Percentiles rank a stretch among this genome's conserved stretches.
These are phyloP conservation scores for Urocynchramus pylzowi DNA, from an alignment of 2,113 vertebrate species.

Conservation along the genomic window DNA sequence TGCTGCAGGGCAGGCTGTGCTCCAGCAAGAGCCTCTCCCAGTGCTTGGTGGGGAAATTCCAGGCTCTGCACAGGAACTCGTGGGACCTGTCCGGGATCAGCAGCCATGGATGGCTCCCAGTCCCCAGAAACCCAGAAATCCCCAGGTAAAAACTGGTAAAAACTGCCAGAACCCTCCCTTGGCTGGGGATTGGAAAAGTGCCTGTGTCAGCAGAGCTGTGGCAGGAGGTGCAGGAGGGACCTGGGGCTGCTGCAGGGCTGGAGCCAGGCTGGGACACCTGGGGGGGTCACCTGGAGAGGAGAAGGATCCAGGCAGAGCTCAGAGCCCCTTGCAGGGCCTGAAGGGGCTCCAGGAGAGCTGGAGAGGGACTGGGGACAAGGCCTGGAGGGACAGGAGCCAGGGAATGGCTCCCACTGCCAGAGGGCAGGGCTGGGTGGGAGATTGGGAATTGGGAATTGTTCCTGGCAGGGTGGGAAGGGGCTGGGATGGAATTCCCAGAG, in stretches of 20 bases:
- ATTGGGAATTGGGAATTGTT: background rate
- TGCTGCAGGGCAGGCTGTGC: accelerated
- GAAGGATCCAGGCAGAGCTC: background rate
- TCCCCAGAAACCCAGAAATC: accelerated
- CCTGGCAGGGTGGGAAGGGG: background rate
- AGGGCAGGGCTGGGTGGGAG: accelerated
- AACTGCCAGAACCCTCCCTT: accelerated
- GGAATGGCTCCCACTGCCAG: background rate
- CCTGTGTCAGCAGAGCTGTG: background rate
- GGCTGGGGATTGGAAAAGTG: accelerated
- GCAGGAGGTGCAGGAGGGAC: background rate
- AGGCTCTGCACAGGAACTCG: accelerated
- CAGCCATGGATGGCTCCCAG: accelerated
- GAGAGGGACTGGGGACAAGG: background rate
- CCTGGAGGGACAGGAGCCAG: background rate
- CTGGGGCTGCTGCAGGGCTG: background rate
- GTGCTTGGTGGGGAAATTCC: accelerated
- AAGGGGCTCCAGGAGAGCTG: background rate
- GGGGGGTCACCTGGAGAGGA: background rate
- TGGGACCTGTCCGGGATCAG: accelerated
- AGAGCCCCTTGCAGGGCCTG: background rate
- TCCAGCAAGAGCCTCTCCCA: accelerated
- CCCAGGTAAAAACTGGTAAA: background rate
- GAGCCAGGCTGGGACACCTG: background rate
- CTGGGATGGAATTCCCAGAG: accelerated